Base-by-base conservation (phyloP, 2,888 invertebrate genomes). In the Hydroisotoma schaefferi region DNA sequence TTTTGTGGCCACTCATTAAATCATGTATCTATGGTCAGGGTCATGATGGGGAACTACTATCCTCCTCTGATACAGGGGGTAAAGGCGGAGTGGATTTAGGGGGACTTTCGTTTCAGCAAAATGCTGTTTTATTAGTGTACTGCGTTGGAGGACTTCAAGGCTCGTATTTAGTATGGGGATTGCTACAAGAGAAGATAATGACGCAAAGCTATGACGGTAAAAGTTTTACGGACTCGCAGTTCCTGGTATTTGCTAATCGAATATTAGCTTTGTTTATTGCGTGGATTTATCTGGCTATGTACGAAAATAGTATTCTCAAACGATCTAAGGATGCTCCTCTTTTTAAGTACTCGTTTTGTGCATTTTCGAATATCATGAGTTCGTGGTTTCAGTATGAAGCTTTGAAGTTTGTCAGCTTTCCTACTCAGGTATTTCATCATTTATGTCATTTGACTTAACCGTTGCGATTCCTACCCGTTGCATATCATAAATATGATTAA, bases 361-460 rank as follows among this genome's bases (percentile, higher is more conserved):
- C 97, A 2, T 86, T 99, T 74, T 94, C 95, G 18, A 99, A 99
- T 78, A 91, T 98, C 68, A 85, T 99, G 83, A 95, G 95, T 76
- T 94, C 95, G 49, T 99, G 98, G 98, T 98, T 94, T 78, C 99
- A 99, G 79, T 99, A 99, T 77, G 99, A 99, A 79, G 98, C 98
- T 23, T 81, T 99, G 47, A 98, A 98, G 78, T 99, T 89, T 78
- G 94, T 99, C 74, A 94, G 90, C 75, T 99, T 99, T 77, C 98
- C 98, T 1, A 94, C 95, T 49, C 97, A 98, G 83, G 93, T 90
- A 70, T 73, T n/a, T n/a, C 22, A 5, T 8, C 5, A 23, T 6
- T 6, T 25, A 47, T 23, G 6, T 20, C 8, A 33, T 33, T 33
- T 15, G 12, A 10, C 12, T 33, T 33, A 15, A 10, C 33, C 12